These are phyloP conservation scores for Heliangelus exortis DNA, from an alignment of 2,797 vertebrate genomes.

Conservation along the genomic window DNA sequence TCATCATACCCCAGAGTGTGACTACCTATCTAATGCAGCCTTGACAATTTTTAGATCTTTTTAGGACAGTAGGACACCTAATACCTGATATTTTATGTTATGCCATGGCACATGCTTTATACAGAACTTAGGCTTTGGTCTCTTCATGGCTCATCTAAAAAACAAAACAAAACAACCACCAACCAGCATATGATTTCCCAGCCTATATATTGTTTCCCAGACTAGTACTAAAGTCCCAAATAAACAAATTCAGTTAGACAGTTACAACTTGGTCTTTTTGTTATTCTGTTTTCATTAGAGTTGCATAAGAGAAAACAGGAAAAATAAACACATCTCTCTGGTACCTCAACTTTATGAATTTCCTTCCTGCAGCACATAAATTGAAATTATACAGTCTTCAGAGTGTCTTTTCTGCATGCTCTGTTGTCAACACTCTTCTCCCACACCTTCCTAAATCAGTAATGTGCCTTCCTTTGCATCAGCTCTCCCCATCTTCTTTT, in stretches of 20 bases:
- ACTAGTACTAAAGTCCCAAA: neutral
- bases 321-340: neutral
- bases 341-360: neutral
- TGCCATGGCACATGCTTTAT: neutral
- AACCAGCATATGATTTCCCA: neutral
- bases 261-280: neutral
- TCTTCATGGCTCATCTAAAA: neutral
- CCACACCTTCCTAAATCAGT: slow-evolving; percentile 29
- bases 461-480: neutral
- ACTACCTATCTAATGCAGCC: neutral
- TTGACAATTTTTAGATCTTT: neutral
- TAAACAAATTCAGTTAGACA: neutral
- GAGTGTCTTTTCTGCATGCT: neutral
- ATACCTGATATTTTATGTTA: neutral
- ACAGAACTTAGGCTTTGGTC: neutral
- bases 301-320: neutral
- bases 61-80: neutral
- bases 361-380: slow-evolving; percentile 16
- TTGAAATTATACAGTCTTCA: neutral
- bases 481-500: neutral
- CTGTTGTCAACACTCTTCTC: slow-evolving; percentile 7
- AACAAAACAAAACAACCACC: no score
- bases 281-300: neutral
- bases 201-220: neutral
- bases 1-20: neutral